Evolutionary conservation across 2,888 invertebrate species (phyloP).

Genomic region (Lycophotia porphyrea): DNA sequence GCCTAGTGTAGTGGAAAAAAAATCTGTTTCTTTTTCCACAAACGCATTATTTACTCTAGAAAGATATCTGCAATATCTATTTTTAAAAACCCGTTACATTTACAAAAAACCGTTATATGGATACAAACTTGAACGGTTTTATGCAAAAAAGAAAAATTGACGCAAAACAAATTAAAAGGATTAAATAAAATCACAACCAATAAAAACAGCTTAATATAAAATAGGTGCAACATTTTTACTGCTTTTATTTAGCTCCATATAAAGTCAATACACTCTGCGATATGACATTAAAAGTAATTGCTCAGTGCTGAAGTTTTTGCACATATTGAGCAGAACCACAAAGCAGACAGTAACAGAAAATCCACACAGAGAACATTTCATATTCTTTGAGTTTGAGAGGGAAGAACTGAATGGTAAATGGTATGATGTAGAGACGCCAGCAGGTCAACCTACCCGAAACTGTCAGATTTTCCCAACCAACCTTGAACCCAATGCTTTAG

Average conservation of each 20-base stretch:
- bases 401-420: background rate
- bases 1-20: background rate
- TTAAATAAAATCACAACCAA: conserved; percentile 17
- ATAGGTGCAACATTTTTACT: conserved; percentile 35
- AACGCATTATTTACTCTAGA: background rate
- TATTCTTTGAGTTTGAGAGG: background rate
- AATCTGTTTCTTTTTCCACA: background rate
- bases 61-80: conserved; percentile 13
- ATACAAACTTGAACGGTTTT: background rate
- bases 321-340: conserved; percentile 17
- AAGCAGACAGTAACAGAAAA: conserved; percentile 23
- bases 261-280: conserved; percentile 47
- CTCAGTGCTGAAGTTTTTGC: conserved; percentile 52
- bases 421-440: no score
- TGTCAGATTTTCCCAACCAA: no score
- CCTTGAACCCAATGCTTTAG: no score
- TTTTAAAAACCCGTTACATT: conserved; percentile 1
- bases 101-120: background rate
- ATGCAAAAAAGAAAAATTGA: background rate
- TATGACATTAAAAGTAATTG: conserved; percentile 61
- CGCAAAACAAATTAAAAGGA: conserved; percentile 1
- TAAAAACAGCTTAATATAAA: conserved; percentile 26
- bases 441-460: no score
- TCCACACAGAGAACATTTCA: background rate
- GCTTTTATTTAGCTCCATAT: conserved; percentile 46